These are phyloP conservation scores for Pelecanus crispus DNA, from an alignment of 2,113 vertebrate species.

Conservation along the genomic window DNA sequence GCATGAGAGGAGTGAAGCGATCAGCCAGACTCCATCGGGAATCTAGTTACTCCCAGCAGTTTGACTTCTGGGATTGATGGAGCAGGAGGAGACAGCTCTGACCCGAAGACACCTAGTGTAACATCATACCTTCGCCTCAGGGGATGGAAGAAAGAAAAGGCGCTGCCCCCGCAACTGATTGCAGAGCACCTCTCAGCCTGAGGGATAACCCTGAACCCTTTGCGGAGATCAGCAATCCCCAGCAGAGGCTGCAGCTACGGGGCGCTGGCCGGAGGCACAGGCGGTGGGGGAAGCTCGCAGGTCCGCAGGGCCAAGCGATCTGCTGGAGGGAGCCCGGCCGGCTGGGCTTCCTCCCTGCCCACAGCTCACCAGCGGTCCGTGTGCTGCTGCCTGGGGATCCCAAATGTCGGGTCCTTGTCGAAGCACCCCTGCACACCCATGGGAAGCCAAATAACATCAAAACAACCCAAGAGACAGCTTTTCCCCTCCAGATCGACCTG, in stretches of 20 bases:
- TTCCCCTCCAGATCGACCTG: neutral
- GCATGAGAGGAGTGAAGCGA: neutral
- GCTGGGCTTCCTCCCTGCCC: neutral
- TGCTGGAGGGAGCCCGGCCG: neutral
- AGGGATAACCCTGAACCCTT: neutral
- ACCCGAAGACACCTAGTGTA: neutral
- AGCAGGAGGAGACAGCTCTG: neutral
- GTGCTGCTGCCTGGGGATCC: neutral
- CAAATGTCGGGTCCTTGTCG: neutral
- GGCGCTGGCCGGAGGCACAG: neutral
- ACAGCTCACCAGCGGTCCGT: neutral
- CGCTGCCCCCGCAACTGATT: neutral
- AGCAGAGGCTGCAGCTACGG: neutral
- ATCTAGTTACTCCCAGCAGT: neutral
- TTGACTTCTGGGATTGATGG: neutral
- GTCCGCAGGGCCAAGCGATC: neutral
- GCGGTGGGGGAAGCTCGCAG: neutral
- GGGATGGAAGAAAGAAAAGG: neutral
- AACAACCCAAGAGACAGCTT: neutral
- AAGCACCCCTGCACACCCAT: neutral
- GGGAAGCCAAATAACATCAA: neutral
- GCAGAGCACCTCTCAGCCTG: neutral
- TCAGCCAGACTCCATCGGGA: neutral
- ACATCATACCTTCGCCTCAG: conserved; percentile 8
- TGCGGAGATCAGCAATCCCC: neutral